Evolutionary conservation across 1,140 invertebrate genomes (phyloP).

Genomic region (Caenorhabditis inopinata): DNA sequence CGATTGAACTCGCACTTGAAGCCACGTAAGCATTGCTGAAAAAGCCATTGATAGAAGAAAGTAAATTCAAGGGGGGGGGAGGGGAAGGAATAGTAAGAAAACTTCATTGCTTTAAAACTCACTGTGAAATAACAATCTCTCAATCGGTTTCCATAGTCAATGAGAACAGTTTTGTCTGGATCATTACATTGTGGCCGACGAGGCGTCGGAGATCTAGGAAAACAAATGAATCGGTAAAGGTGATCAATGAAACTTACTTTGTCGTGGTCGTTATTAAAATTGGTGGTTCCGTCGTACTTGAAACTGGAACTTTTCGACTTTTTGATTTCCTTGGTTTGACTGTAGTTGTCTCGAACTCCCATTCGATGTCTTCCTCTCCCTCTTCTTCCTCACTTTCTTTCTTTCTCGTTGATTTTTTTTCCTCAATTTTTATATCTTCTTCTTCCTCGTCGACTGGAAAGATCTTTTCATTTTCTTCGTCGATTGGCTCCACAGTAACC

Average conservation of each 20-base stretch:
- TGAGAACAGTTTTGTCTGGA: slow-evolving; percentile 49
- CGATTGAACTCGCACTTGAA: slow-evolving; percentile 51
- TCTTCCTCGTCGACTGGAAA: slow-evolving; percentile 15
- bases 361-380: slow-evolving; percentile 25
- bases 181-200: slow-evolving; percentile 47
- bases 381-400: slow-evolving; percentile 11
- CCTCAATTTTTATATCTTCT: background rate
- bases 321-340: slow-evolving; percentile 31
- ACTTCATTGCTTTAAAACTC: background rate
- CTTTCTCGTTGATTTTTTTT: background rate
- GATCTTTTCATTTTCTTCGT: background rate
- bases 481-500: slow-evolving; percentile 18
- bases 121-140: slow-evolving; percentile 48
- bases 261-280: slow-evolving; percentile 38
- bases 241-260: slow-evolving; percentile 7
- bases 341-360: slow-evolving; percentile 30
- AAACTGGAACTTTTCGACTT: slow-evolving; percentile 19
- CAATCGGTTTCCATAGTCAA: slow-evolving; percentile 52
- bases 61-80: too few relatives aligned
- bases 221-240: background rate
- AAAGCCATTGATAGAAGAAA: background rate
- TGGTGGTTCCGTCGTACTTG: slow-evolving; percentile 44
- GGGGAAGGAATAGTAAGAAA: too few relatives aligned
- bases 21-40: slow-evolving; percentile 46
- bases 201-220: slow-evolving; percentile 32